phyloP scores from a whole-genome alignment of 2,113 vertebrate genomes.

The Parus major region DNA sequence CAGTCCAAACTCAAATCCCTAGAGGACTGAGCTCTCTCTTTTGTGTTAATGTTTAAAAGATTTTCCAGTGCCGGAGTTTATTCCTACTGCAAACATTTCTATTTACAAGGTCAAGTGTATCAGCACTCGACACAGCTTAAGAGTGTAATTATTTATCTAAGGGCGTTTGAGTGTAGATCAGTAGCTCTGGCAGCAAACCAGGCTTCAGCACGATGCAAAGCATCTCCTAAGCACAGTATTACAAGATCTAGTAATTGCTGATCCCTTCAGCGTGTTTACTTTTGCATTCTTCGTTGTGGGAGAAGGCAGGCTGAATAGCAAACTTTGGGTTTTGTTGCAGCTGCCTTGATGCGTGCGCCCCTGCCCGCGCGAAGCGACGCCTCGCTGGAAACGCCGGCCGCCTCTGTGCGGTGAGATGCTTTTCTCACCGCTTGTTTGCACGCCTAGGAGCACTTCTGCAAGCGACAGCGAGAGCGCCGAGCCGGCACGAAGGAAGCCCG shows the following conservation, averaged over 20 bases:
- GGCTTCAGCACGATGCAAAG: conserved; percentile 73
- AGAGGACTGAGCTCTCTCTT: conserved; percentile 78
- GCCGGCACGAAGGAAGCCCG: not conserved
- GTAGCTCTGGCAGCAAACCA: conserved; percentile 84
- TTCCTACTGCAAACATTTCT: conserved; percentile 89
- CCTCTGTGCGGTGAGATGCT: not conserved
- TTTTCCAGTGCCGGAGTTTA: conserved; percentile 84
- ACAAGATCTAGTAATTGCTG: conserved; percentile 76
- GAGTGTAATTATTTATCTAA: conserved; percentile 89
- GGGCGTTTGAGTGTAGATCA: conserved; percentile 84
- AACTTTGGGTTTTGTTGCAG: conserved; percentile 19
- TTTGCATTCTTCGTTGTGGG: conserved; percentile 38
- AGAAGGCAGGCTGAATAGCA: conserved; percentile 33
- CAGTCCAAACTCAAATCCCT: conserved; percentile 79
- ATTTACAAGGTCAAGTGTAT: conserved; percentile 91
- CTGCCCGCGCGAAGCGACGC: not conserved
- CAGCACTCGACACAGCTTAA: conserved; percentile 83
- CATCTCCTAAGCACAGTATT: conserved; percentile 73
- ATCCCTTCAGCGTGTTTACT: conserved; percentile 71
- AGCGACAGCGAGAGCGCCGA: not conserved
- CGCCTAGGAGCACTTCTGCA: not conserved
- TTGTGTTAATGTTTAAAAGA: conserved; percentile 87
- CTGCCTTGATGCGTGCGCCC: not conserved
- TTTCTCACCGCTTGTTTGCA: not conserved
- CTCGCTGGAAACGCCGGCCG: not conserved